These are phyloP conservation scores for Melipona quadrifasciata DNA, from an alignment of 1,140 invertebrate genomes.

Conservation along the genomic window DNA sequence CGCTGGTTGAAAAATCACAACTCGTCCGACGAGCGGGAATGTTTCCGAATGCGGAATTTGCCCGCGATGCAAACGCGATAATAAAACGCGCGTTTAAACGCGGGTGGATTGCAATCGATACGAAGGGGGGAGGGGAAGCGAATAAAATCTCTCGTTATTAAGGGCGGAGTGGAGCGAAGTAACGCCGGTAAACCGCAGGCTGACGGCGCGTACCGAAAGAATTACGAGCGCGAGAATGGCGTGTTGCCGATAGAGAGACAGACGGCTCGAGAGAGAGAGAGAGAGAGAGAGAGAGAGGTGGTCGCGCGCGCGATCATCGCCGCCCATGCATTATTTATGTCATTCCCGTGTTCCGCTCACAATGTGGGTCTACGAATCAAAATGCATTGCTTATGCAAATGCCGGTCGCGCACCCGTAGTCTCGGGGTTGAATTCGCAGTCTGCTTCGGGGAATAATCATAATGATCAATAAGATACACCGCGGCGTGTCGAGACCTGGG, in stretches of 20 bases:
- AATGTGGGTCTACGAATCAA: slow-evolving; percentile 78
- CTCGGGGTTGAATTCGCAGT: slow-evolving; percentile 64
- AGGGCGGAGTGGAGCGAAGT: slow-evolving; percentile 44
- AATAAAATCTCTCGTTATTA: slow-evolving; percentile 29
- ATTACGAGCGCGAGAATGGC: slow-evolving; percentile 61
- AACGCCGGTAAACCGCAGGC: not conserved
- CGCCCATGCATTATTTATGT: slow-evolving; percentile 80
- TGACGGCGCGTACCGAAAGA: slow-evolving; percentile 52
- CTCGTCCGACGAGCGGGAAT: slow-evolving; percentile 30
- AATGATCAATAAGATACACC: slow-evolving; percentile 77
- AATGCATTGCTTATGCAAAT: slow-evolving; percentile 82
- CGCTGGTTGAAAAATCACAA: not conserved
- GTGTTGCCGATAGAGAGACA: slow-evolving; percentile 42
- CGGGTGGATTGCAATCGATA: slow-evolving; percentile 17
- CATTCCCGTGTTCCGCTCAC: slow-evolving; percentile 69
- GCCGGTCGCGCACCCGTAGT: slow-evolving; percentile 70
- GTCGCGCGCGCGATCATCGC: slow-evolving; percentile 74
- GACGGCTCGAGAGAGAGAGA: not conserved
- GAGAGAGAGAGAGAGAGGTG: not conserved
- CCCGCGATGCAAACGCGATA: not conserved
- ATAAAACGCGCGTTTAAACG: slow-evolving; percentile 21
- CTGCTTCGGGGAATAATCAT: slow-evolving; percentile 73
- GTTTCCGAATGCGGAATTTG: not conserved
- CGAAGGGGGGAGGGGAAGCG: not conserved
- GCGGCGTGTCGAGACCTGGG: slow-evolving; percentile 22